These are phyloP conservation scores for Patiria miniata DNA, from an alignment of 35 echinoderm and acorn worm genomes.

Conservation along the genomic window DNA sequence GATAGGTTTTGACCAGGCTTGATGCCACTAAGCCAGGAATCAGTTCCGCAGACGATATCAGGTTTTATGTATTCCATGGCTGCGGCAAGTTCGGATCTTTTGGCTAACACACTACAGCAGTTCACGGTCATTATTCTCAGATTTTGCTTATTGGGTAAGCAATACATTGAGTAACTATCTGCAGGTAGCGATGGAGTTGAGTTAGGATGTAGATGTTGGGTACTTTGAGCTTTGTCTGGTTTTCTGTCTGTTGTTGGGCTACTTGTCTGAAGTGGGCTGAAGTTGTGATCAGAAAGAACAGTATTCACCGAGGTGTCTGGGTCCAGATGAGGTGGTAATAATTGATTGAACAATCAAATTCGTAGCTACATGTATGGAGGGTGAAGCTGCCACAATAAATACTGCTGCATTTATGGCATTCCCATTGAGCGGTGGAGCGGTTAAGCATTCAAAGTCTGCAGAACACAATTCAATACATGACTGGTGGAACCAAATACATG, in stretches of 20 bases:
- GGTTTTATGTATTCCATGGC: constrained; percentile 54
- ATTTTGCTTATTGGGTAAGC: neutral
- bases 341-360: neutral
- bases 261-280: neutral
- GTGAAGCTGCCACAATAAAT: neutral
- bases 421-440: neutral
- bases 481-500: too few relatives aligned
- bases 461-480: constrained; percentile 10
- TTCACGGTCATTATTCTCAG: constrained; percentile 30
- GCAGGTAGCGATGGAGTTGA: too few relatives aligned
- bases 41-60: constrained; percentile 55
- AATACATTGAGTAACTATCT: neutral
- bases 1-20: constrained; percentile 44
- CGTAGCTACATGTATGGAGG: neutral
- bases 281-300: neutral
- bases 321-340: neutral
- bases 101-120: too few relatives aligned
- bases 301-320: neutral
- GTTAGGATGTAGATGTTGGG: too few relatives aligned
- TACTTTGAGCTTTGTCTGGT: neutral
- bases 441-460: constrained; percentile 7
- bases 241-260: neutral
- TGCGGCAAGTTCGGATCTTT: constrained; percentile 46
- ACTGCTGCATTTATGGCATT: constrained; percentile 20
- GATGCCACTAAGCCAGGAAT: constrained; percentile 53